A percentile compares a stretch with the other conserved stretches of the same genome.
Conservation (phyloP, 2,797 vertebrate genomes). For the Sparidentex hasta region DNA sequence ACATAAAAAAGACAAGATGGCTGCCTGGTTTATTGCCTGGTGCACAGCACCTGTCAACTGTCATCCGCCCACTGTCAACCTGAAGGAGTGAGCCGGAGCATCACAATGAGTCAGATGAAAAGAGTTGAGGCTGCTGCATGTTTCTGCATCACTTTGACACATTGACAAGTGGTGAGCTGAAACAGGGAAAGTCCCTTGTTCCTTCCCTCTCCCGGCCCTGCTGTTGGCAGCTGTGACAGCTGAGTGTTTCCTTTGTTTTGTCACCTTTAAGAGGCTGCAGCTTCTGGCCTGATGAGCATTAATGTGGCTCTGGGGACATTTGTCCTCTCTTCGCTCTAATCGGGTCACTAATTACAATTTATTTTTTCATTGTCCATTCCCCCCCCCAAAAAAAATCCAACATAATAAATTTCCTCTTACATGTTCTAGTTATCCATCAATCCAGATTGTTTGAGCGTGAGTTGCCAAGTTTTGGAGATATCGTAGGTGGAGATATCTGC, state of each 20-base stretch:
- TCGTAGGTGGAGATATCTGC: no score
- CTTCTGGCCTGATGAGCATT: slow-evolving; percentile 24
- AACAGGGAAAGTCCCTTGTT: slow-evolving; percentile 55
- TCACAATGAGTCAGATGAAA: slow-evolving; percentile 40
- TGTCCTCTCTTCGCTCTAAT: neutral
- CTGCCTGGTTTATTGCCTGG: slow-evolving; percentile 13
- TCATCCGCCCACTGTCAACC: slow-evolving; percentile 31
- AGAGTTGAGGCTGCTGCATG: slow-evolving; percentile 36
- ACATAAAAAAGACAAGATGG: slow-evolving; percentile 1
- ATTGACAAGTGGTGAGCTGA: slow-evolving; percentile 61
- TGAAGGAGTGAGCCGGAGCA: slow-evolving; percentile 12
- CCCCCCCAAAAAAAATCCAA: no score
- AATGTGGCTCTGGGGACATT: neutral
- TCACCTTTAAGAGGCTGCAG: slow-evolving; percentile 31
- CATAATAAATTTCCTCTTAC: no score
- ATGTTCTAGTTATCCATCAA: no score
- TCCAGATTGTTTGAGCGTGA: no score
- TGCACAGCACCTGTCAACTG: slow-evolving; percentile 35
- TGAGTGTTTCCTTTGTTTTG: slow-evolving; percentile 27
- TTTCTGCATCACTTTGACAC: slow-evolving; percentile 54
- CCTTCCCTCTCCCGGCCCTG: slow-evolving; percentile 22
- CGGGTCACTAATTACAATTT: neutral
- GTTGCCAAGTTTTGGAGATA: no score
- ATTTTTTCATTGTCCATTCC: neutral
- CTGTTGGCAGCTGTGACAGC: slow-evolving; percentile 54